phyloP scores from a whole-genome alignment of 2,113 vertebrate genomes.

The Rostratula benghalensis region DNA sequence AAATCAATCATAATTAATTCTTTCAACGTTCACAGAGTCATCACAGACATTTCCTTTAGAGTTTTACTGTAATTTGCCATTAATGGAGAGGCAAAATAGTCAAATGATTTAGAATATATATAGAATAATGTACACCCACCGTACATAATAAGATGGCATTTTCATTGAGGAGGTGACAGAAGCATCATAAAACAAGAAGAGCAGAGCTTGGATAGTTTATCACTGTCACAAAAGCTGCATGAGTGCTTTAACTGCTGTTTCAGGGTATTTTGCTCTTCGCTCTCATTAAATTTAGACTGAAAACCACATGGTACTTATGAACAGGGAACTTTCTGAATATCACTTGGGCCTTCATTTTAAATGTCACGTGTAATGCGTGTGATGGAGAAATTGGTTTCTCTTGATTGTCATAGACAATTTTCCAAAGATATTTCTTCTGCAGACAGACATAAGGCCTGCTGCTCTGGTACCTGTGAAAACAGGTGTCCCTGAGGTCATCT shows the following conservation, averaged over 20 bases:
- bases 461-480: neutral
- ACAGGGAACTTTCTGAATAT: neutral
- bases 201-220: constrained; percentile 15
- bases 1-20: constrained; percentile 80
- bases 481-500: neutral
- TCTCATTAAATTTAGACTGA: constrained; percentile 23
- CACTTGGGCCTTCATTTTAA: constrained; percentile 21
- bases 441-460: neutral
- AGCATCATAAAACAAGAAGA: constrained; percentile 51
- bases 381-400: neutral
- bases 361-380: neutral
- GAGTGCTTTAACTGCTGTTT: constrained; percentile 34
- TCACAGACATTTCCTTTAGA: constrained; percentile 67
- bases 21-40: constrained; percentile 48
- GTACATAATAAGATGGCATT: constrained; percentile 58
- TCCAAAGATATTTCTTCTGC: neutral
- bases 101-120: constrained; percentile 64
- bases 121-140: constrained; percentile 60
- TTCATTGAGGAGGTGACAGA: constrained; percentile 36
- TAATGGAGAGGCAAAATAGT: constrained; percentile 73
- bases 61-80: constrained; percentile 69
- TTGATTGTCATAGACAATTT: neutral
- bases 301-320: constrained; percentile 11
- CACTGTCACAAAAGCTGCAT: constrained; percentile 10
- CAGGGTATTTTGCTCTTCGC: neutral